Evolutionary conservation across 2,888 invertebrate genomes (phyloP).

Genomic region (Euspilapteryx auroguttella): DNA sequence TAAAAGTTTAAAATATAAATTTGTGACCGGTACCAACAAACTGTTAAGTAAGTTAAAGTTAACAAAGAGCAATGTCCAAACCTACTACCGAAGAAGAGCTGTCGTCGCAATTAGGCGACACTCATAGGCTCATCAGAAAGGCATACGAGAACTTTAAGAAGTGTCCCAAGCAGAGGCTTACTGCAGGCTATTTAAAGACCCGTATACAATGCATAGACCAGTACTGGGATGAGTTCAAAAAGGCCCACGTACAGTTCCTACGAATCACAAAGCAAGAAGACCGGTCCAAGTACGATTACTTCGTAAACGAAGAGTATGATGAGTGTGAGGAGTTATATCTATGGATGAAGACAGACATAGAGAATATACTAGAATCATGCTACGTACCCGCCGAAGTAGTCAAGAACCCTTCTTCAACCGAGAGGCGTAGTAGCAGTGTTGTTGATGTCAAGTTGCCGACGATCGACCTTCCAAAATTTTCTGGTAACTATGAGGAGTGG

Average conservation of each 20-base stretch:
- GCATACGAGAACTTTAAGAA: slow-evolving; percentile 10
- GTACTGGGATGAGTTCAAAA: slow-evolving; percentile 10
- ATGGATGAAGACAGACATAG: slow-evolving; percentile 5
- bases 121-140: too few species aligned
- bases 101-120: too few species aligned
- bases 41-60: too few species aligned
- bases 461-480: slow-evolving; percentile 9
- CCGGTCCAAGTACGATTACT: slow-evolving; percentile 7
- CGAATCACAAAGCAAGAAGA: slow-evolving; percentile 4
- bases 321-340: slow-evolving; percentile 8
- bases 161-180: slow-evolving; percentile 10
- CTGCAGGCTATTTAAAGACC: slow-evolving; percentile 10
- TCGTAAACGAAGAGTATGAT: slow-evolving; percentile 10
- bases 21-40: too few species aligned
- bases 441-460: slow-evolving; percentile 8
- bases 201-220: slow-evolving; percentile 9
- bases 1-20: too few species aligned
- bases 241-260: too few species aligned
- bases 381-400: too few species aligned
- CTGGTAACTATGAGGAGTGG: slow-evolving; percentile 8
- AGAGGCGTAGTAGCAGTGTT: too few species aligned
- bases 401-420: too few species aligned
- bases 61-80: too few species aligned
- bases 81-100: too few species aligned
- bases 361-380: slow-evolving; percentile 2